Evolutionary conservation across 1,140 invertebrate genomes (phyloP).

Genomic region (Drosophila persimilis): DNA sequence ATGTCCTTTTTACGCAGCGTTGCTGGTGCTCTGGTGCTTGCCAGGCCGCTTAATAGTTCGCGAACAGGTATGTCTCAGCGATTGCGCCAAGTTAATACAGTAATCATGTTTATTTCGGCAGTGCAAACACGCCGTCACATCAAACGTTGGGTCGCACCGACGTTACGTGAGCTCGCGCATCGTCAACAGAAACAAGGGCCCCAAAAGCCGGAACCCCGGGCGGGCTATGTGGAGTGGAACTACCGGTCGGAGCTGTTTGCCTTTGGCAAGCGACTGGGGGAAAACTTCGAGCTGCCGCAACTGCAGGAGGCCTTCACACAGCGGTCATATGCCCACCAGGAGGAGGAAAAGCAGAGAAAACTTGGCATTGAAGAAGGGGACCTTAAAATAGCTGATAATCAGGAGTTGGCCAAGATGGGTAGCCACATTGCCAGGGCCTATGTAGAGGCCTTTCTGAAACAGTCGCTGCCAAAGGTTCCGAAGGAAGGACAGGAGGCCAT

Average conservation of each 20-base stretch:
- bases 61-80: slow-evolving; percentile 29
- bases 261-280: slow-evolving; percentile 93
- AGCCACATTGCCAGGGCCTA: slow-evolving; percentile 85
- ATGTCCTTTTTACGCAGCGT: slow-evolving; percentile 60
- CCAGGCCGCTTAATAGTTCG: slow-evolving; percentile 14
- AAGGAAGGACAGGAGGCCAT: slow-evolving; percentile 87
- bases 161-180: slow-evolving; percentile 77
- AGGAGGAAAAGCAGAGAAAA: slow-evolving; percentile 87
- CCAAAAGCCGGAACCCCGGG: slow-evolving; percentile 83
- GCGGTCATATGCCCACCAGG: slow-evolving; percentile 89
- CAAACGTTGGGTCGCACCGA: slow-evolving; percentile 86
- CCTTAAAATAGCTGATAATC: slow-evolving; percentile 88
- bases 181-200: slow-evolving; percentile 69
- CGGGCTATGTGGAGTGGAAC: slow-evolving; percentile 92
- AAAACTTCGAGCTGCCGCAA: slow-evolving; percentile 89
- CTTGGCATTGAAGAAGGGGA: slow-evolving; percentile 87
- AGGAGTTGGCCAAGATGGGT: slow-evolving; percentile 87
- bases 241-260: slow-evolving; percentile 94
- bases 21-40: slow-evolving; percentile 9
- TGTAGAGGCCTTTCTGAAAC: slow-evolving; percentile 84
- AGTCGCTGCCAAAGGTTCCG: slow-evolving; percentile 88
- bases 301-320: slow-evolving; percentile 91
- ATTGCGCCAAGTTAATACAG: slow-evolving; percentile 14
- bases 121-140: slow-evolving; percentile 64
- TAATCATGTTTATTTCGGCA: slow-evolving; percentile 18